Conservation (phyloP, 2,888 invertebrate genomes). For the Ctena decussata region DNA sequence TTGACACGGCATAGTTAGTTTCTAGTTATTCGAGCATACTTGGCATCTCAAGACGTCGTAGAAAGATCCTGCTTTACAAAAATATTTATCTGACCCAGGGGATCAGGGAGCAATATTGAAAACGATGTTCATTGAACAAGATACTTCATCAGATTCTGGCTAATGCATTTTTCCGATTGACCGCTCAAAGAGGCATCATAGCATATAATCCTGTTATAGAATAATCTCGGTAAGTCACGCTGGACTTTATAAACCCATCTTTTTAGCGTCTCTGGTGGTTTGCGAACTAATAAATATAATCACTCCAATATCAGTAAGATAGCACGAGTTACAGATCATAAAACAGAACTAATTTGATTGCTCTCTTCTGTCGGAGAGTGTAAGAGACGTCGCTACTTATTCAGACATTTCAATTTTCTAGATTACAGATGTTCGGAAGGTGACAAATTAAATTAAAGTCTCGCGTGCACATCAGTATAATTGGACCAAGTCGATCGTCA, state of each 20-base stretch:
- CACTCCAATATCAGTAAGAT: constrained; percentile 59
- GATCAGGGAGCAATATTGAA: constrained; percentile 2
- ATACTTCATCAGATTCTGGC: constrained; percentile 2
- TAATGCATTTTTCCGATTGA: constrained; percentile 10
- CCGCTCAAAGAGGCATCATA: constrained; percentile 1
- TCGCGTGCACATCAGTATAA: constrained; percentile 10
- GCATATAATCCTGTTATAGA: not conserved
- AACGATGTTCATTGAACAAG: constrained; percentile 6
- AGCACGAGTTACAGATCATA: constrained; percentile 34
- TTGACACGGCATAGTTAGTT: too few species aligned
- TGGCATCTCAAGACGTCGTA: not conserved
- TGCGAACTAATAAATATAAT: constrained; percentile 52
- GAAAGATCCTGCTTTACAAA: not conserved
- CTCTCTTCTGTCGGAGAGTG: constrained; percentile 26
- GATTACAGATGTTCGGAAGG: constrained; percentile 1
- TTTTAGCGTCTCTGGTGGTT: constrained; percentile 44
- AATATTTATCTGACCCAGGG: constrained; percentile 54
- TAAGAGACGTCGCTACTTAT: not conserved
- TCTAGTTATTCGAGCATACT: not conserved
- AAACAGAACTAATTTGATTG: constrained; percentile 42
- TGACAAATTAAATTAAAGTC: constrained; percentile 16
- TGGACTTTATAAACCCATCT: constrained; percentile 32
- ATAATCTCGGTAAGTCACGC: constrained; percentile 18
- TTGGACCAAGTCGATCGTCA: not conserved
- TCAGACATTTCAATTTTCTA: not conserved